Base-by-base conservation (phyloP, 2,888 invertebrate species). In the Oxyteleia sp. region DNA sequence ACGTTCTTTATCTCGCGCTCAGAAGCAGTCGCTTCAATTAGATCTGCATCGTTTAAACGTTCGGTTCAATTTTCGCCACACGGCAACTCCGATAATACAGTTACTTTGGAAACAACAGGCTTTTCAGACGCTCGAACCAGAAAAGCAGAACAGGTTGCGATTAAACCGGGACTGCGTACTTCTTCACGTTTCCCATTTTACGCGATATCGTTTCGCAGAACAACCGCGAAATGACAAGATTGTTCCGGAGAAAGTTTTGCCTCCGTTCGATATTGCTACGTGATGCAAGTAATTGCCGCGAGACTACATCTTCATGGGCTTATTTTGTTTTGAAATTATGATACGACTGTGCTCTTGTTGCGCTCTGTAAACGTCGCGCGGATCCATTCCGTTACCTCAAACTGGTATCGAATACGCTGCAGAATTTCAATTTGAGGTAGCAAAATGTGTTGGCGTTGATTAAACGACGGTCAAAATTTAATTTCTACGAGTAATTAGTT, bases 21-120 rank as follows among this genome's bases (percentile, higher is more conserved):
- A 53, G 29, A 69, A 63, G 32, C 45, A 79, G 69, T 57, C 43
- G 55, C 63, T 79, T 63, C 78, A 78, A 78, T 78, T 78, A 69
- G 59, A 76, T 76, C 76, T 76, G 76, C 66, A 69, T 78, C 69
- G 63, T 61, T 69, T 53, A 78, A 78, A 61, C 69, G 69, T 69
- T 71, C 59, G 49, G 49, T 71, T 68, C 63, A 78, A 78, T 78
- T 68, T 69, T 78, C 78, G 45, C 63, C 61, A 53, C 53, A 49
- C 63, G 63, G 41, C 7, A 69, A 69, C 68, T 59, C 55, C 41
- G 63, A 79, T 71, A 79, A 71, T 79, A 64, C 78, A 64, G 78
- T 71, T 71, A 61, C 69, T 71, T 76, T 38, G 38, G 59, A 55
- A 79, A 79, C 69, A 79, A 71, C 78, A 69, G 64, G 61, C 66